These are phyloP conservation scores for Epinephelus malabaricus DNA, from an alignment of 2,797 vertebrate genomes.

Conservation along the genomic window DNA sequence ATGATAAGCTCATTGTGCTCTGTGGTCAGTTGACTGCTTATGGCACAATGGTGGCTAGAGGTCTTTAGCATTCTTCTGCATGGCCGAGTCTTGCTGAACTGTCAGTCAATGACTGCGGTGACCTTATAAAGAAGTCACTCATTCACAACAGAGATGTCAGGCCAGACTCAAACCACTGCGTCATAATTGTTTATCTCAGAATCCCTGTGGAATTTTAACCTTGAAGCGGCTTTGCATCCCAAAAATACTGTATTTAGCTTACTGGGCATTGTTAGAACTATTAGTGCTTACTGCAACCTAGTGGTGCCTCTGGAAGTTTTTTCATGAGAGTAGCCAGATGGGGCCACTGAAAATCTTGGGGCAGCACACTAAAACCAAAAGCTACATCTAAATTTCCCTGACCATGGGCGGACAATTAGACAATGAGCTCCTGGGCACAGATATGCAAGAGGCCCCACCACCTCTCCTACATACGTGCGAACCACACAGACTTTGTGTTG, in stretches of 20 bases:
- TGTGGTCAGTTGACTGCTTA: conserved; percentile 55
- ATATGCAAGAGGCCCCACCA: too few species aligned
- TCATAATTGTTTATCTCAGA: conserved; percentile 33
- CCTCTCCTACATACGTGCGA: too few species aligned
- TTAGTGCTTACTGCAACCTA: background rate
- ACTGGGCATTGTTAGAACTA: conserved; percentile 5
- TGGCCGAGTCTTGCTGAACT: conserved; percentile 35
- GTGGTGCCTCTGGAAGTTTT: too few species aligned
- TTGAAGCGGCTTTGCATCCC: background rate
- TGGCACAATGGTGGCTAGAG: conserved; percentile 43
- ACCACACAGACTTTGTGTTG: too few species aligned
- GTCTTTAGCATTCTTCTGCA: conserved; percentile 58
- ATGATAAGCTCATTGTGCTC: conserved; percentile 68
- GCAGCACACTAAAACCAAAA: too few species aligned
- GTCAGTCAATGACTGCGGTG: conserved; percentile 49
- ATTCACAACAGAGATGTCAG: conserved; percentile 41
- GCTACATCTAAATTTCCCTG: too few species aligned
- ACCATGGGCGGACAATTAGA: too few species aligned
- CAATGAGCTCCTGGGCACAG: too few species aligned
- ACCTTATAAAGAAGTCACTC: conserved; percentile 54
- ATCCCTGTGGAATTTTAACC: conserved; percentile 23
- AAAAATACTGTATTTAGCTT: conserved; percentile 18
- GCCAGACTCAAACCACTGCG: conserved; percentile 13
- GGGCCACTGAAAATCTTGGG: too few species aligned
- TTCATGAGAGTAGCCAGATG: too few species aligned